Base-by-base conservation (phyloP, 2,888 invertebrate species). In the Eulithis testata region DNA sequence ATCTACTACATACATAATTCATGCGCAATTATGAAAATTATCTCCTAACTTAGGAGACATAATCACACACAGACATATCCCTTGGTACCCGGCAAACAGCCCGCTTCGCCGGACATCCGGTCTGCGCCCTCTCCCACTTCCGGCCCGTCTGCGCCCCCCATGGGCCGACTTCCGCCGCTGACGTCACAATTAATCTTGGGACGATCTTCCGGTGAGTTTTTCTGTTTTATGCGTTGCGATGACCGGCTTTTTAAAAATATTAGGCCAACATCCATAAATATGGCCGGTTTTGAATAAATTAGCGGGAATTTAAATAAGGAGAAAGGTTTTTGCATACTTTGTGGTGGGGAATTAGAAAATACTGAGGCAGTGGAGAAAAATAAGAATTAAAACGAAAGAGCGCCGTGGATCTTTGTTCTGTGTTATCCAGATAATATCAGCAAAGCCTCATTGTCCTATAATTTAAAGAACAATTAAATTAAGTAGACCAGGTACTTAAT, bases 71-170 rank as follows among this genome's bases (percentile, higher is more conserved):
- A 72, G 71, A 65, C 73, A 68, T 60, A 70, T 66, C 72, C 73
- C 72, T 66, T 66, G 69, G 73, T 69, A 68, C 72, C 71, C 72
- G 72, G 81, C 79, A 80, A 79, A 80, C 82, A 78, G 79, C 73
- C 76, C 76, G 80, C 79, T 73, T 76, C 80, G 78, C 83, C 88
- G 87, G 89, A 88, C 79, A 68, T 87, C 87, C 88, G 89, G 85
- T 80, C 80, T 82, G 77, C 78, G 75, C 74, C 73, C 76, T 72
- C 74, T 68, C 68, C 70, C 66, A 60, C 74, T 67, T 71, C 77
- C 76, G 75, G 73, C 71, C 70, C 71, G 71, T 58, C 62, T 65
- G 62, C 49, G 36, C 57, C 65, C 65, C 70, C 65, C 67, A 67
- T 67, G 60, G 72, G 72, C 74, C 66, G 55, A 73, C 75, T 81